Conservation (phyloP, 2,797 vertebrate species). For the Myotis findleyi region DNA sequence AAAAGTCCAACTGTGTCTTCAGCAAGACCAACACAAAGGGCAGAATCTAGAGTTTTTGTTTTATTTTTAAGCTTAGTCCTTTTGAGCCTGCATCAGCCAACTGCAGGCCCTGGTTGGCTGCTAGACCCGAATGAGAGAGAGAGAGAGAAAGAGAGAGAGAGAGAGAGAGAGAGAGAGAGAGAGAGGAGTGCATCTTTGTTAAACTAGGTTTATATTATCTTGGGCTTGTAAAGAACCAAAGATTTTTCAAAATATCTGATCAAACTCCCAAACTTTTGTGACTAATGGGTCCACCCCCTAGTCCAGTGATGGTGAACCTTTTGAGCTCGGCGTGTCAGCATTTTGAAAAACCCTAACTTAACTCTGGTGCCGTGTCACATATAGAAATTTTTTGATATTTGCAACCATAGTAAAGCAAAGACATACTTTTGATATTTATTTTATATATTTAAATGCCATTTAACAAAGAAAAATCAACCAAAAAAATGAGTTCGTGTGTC, state of each 20-base stretch:
- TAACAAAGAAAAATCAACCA: too few relatives aligned
- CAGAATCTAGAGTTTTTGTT: neutral
- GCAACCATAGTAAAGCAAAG: too few relatives aligned
- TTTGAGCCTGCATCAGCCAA: neutral
- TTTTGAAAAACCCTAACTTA: too few relatives aligned
- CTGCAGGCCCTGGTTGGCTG: neutral
- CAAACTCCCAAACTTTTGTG: neutral
- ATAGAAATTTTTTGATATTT: too few relatives aligned
- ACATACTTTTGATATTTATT: too few relatives aligned
- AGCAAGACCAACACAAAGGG: neutral
- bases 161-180: neutral
- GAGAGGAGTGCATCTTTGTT: neutral
- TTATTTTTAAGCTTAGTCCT: neutral
- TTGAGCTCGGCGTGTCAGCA: too few relatives aligned
- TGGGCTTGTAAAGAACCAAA: neutral
- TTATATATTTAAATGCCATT: too few relatives aligned
- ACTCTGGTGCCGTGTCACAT: too few relatives aligned
- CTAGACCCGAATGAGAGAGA: neutral
- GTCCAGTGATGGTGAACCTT: neutral
- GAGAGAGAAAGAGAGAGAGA: too few relatives aligned
- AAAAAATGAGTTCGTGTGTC: too few relatives aligned
- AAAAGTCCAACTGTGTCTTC: neutral
- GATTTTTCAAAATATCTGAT: neutral
- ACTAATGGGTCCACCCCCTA: neutral
- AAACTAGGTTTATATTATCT: neutral